A percentile compares a stretch with the other conserved stretches of the same genome.
Evolutionary conservation across 2,888 invertebrate species (phyloP).

Genomic region (Lithophane semibrunnea): DNA sequence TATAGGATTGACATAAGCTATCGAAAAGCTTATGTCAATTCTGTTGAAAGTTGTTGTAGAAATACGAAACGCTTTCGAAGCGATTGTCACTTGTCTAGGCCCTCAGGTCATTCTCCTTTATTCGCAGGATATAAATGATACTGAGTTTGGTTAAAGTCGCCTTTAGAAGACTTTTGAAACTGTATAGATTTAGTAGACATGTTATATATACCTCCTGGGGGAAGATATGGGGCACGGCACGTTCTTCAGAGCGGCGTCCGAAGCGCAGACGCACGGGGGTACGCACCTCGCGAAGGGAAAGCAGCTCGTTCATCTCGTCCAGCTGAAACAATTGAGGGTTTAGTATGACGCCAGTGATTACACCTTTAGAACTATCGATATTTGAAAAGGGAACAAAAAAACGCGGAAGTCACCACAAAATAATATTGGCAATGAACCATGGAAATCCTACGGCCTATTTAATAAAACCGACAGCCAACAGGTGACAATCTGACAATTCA

Average conservation of each 20-base stretch:
- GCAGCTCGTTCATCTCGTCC: conserved; percentile 86
- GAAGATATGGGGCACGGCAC: conserved; percentile 87
- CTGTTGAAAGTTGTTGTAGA: no score
- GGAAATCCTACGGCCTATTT: neutral
- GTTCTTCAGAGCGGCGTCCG: conserved; percentile 88
- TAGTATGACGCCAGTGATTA: conserved; percentile 4
- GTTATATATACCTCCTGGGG: conserved; percentile 84
- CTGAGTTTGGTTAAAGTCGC: neutral
- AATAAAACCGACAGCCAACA: no score
- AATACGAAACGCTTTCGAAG: no score
- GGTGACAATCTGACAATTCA: no score
- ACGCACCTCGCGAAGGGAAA: conserved; percentile 84
- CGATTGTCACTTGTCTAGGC: no score
- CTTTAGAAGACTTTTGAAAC: no score
- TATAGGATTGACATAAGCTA: no score
- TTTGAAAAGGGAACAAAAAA: neutral
- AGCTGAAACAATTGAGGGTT: conserved; percentile 70
- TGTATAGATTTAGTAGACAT: neutral
- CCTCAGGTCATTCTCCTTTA: no score
- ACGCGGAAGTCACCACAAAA: neutral
- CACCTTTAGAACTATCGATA: neutral
- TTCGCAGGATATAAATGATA: neutral
- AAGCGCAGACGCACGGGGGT: conserved; percentile 88
- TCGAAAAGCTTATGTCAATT: no score
- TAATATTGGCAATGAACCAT: neutral